These are phyloP conservation scores for Sternotherus odoratus DNA, from an alignment of 2,797 vertebrate species.

Conservation along the genomic window DNA sequence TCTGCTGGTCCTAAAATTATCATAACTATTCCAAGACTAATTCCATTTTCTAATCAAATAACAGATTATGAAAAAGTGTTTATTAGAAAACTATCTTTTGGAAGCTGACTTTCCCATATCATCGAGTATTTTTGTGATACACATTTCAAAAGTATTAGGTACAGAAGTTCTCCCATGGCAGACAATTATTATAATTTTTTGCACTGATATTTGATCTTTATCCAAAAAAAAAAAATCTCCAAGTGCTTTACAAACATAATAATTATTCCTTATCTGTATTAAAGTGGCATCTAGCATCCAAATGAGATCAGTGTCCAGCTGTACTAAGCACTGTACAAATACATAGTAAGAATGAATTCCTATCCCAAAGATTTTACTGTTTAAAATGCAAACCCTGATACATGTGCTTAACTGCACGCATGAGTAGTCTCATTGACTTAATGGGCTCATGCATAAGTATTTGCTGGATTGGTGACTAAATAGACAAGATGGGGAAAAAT, in stretches of 20 bases:
- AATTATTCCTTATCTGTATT: not conserved
- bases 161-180: not conserved
- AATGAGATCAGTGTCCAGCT: not conserved
- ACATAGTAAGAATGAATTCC: rapidly evolving
- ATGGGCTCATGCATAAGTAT: no score
- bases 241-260: conserved; percentile 38
- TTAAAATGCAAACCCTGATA: rapidly evolving
- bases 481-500: no score
- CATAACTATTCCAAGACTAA: conserved; percentile 5
- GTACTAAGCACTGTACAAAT: not conserved
- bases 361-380: rapidly evolving
- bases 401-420: no score
- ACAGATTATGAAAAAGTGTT: conserved; percentile 15
- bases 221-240: not conserved
- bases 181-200: not conserved
- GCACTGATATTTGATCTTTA: not conserved
- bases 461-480: no score
- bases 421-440: no score
- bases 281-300: not conserved
- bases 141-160: not conserved
- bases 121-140: not conserved
- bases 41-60: conserved; percentile 20
- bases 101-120: not conserved
- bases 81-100: conserved; percentile 19
- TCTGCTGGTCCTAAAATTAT: conserved; percentile 26